These are phyloP conservation scores for Sebastes schlegelii DNA, from an alignment of 2,113 vertebrate genomes.

Conservation along the genomic window DNA sequence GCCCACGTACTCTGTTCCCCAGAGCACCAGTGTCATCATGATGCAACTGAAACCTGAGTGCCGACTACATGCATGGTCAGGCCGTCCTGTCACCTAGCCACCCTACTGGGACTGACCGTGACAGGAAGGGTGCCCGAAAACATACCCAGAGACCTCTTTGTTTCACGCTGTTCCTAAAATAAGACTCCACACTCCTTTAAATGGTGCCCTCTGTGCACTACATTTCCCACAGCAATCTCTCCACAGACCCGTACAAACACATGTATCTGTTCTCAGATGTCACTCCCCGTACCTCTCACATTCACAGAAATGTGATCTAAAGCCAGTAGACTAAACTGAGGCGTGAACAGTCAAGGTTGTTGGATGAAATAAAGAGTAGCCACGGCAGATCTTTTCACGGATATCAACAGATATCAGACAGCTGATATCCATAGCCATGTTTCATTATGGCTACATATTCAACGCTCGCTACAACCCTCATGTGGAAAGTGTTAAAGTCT, in stretches of 20 bases:
- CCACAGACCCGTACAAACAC: conserved; percentile 24
- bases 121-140: conserved; percentile 54
- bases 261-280: conserved; percentile 15
- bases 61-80: conserved; percentile 76
- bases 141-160: conserved; percentile 62
- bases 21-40: conserved; percentile 67
- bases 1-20: conserved; percentile 50
- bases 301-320: conserved; percentile 11
- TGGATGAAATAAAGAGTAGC: neutral
- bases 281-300: neutral
- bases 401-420: neutral
- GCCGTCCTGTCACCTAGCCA: conserved; percentile 70
- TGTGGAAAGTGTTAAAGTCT: neutral
- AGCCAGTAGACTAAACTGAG: conserved; percentile 11
- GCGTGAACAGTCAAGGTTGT: conserved; percentile 5
- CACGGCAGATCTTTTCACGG: neutral
- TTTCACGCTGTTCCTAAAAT: conserved; percentile 54
- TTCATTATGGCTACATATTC: neutral
- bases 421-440: neutral
- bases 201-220: conserved; percentile 13
- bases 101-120: conserved; percentile 76
- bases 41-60: conserved; percentile 73
- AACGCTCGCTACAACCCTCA: neutral
- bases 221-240: conserved; percentile 30
- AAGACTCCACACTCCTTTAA: conserved; percentile 40